Conservation (phyloP, 2,888 invertebrate genomes). For the Acrobasis consociella region DNA sequence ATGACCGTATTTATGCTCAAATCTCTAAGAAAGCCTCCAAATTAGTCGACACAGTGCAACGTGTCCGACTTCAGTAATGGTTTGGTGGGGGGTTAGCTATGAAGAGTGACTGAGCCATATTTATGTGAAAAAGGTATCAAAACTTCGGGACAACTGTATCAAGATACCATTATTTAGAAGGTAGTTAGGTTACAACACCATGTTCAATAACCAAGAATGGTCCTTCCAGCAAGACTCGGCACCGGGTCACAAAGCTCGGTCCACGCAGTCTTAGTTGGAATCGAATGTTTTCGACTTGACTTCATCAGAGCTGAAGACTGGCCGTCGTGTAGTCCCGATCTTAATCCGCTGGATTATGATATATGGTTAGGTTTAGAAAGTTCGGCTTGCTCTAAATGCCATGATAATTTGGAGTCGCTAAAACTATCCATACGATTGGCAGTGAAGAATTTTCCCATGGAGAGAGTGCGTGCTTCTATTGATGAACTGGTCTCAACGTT, state of each 20-base stretch:
- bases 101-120: slow-evolving; percentile 9
- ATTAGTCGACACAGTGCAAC: background rate
- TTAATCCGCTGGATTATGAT: slow-evolving; percentile 26
- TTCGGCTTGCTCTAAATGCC: slow-evolving; percentile 20
- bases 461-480: slow-evolving; percentile 26
- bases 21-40: background rate
- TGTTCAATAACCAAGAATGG: background rate
- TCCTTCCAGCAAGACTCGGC: background rate
- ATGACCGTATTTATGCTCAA: background rate
- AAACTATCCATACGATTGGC: slow-evolving; percentile 15
- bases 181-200: background rate
- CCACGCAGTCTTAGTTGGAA: background rate
- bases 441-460: slow-evolving; percentile 27
- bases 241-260: background rate
- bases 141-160: background rate
- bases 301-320: slow-evolving; percentile 11
- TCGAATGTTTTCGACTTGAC: background rate
- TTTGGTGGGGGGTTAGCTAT: background rate
- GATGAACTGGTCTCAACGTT: slow-evolving; percentile 26
- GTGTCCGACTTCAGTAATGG: background rate
- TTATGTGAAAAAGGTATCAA: background rate
- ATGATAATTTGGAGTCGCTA: slow-evolving; percentile 17
- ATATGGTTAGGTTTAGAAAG: slow-evolving; percentile 28
- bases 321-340: slow-evolving; percentile 28
- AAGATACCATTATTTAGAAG: background rate